Percentiles rank a stretch among this genome's conserved stretches.
Evolutionary conservation across 2,113 vertebrate genomes (phyloP).

Genomic region (Hippocampus guttulatus): DNA sequence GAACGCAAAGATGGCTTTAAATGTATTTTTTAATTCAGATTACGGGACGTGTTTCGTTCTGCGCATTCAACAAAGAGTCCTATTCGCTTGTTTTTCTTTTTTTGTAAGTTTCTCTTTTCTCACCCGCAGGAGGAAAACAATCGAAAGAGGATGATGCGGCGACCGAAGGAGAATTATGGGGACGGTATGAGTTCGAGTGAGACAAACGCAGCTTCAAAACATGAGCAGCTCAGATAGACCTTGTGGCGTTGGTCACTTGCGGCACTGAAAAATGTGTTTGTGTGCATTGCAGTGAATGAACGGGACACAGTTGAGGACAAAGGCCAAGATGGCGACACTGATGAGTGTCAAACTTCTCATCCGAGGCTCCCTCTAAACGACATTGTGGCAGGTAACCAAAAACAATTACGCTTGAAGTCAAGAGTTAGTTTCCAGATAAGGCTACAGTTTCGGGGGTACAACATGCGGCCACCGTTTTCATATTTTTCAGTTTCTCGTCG

Average conservation of each 20-base stretch:
- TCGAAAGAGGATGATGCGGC: conserved; percentile 79
- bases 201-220: conserved; percentile 12
- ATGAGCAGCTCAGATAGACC: background rate
- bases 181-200: conserved; percentile 81
- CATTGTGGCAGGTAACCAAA: conserved; percentile 76
- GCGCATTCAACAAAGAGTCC: background rate
- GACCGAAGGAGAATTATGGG: conserved; percentile 85
- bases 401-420: no score
- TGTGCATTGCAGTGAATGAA: conserved; percentile 70
- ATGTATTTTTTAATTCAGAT: no score
- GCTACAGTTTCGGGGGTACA: background rate
- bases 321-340: conserved; percentile 80
- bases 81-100: background rate
- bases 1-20: background rate
- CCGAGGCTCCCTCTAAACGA: conserved; percentile 60
- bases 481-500: background rate
- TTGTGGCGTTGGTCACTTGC: background rate
- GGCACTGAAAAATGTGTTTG: background rate
- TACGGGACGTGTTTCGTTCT: no score
- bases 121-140: background rate
- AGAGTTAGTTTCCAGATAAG: background rate
- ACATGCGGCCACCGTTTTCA: no score
- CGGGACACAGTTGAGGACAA: conserved; percentile 85
- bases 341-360: conserved; percentile 72
- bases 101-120: no score